Conservation (phyloP, 2,888 invertebrate genomes). For the Eristalinus aeneus region DNA sequence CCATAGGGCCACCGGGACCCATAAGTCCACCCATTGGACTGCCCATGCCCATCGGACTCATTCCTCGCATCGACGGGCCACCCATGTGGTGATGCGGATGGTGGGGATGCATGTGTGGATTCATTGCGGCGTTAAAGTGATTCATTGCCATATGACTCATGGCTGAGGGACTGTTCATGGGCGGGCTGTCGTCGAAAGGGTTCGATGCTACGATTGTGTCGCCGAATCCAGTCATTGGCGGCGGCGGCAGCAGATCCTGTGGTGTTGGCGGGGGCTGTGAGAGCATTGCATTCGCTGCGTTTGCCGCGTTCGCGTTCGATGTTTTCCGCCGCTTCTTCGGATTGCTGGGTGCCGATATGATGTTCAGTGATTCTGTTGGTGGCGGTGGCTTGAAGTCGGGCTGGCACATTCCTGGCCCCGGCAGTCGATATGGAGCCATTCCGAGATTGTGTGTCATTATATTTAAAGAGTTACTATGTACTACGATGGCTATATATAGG, state of each 20-base stretch:
- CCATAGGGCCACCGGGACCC: slow-evolving; percentile 65
- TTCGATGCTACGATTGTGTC: slow-evolving; percentile 97
- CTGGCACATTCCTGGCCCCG: slow-evolving; percentile 86
- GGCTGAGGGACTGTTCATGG: slow-evolving; percentile 80
- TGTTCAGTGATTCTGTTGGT: slow-evolving; percentile 86
- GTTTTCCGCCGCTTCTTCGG: slow-evolving; percentile 94
- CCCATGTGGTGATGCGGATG: slow-evolving; percentile 86
- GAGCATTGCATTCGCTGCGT: slow-evolving; percentile 82
- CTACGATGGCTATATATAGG: slow-evolving; percentile 51
- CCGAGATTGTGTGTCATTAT: slow-evolving; percentile 90
- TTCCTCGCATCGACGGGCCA: slow-evolving; percentile 80
- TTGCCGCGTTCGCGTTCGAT: slow-evolving; percentile 83
- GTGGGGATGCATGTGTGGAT: slow-evolving; percentile 87
- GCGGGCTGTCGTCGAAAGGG: slow-evolving; percentile 93
- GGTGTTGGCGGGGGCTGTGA: slow-evolving; percentile 87
- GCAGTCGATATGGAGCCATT: slow-evolving; percentile 90
- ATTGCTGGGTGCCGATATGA: slow-evolving; percentile 89
- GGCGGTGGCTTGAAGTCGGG: slow-evolving; percentile 86
- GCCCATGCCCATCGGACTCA: slow-evolving; percentile 79
- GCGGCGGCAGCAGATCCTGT: slow-evolving; percentile 89
- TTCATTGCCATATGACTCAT: slow-evolving; percentile 85
- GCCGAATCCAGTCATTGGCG: slow-evolving; percentile 92
- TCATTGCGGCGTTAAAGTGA: slow-evolving; percentile 82
- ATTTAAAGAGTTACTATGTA: slow-evolving; percentile 57
- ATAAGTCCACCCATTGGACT: slow-evolving; percentile 73